Conservation (phyloP, 2,113 vertebrate genomes). For the Pseudois nayaur region DNA sequence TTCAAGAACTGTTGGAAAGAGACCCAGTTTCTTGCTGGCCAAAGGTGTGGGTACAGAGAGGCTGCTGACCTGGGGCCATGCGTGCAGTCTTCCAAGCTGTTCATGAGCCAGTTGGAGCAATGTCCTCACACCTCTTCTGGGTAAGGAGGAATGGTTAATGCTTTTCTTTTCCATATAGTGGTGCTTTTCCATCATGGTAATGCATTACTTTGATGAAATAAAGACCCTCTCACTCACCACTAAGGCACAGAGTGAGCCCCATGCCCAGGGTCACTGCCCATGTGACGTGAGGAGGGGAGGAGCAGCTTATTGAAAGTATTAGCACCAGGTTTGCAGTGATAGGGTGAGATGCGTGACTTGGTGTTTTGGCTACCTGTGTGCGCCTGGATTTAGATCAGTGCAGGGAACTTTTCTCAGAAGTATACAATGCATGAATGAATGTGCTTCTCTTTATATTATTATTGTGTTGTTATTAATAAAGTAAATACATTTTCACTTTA, state of each 20-base stretch:
- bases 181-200: background rate
- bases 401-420: background rate
- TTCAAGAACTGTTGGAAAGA: background rate
- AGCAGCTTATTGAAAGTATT: background rate
- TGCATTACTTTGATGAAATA: background rate
- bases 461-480: background rate
- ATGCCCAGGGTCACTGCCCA: background rate
- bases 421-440: background rate
- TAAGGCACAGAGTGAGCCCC: background rate
- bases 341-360: background rate
- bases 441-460: background rate
- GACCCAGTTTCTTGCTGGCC: background rate
- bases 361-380: background rate
- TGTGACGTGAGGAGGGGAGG: too few species aligned
- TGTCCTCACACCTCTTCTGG: background rate
- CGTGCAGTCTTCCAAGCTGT: background rate
- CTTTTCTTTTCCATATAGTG: background rate
- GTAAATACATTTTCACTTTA: background rate
- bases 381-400: background rate
- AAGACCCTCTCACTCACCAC: background rate
- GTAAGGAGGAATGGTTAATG: background rate
- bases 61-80: too few species aligned
- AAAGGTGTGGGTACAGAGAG: rapidly evolving
- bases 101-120: background rate
- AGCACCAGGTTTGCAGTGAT: background rate